Evolutionary conservation across 2,888 invertebrate genomes (phyloP).

Genomic region (Orthosia incerta): DNA sequence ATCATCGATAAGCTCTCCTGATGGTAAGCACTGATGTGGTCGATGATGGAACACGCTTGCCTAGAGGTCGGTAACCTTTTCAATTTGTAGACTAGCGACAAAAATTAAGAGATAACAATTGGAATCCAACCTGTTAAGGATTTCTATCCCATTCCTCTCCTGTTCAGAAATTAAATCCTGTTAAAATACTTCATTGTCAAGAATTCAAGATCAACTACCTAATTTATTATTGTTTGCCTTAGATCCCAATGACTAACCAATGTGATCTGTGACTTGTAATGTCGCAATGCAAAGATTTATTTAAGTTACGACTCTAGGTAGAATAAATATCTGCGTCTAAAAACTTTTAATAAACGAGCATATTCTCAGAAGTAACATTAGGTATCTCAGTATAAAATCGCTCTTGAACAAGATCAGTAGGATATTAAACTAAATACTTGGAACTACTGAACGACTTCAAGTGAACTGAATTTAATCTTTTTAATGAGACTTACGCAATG

Average conservation of each 20-base stretch:
- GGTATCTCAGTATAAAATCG: slow-evolving; percentile 25
- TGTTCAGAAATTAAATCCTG: background rate
- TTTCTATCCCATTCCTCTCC: too few species aligned
- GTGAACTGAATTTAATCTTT: background rate
- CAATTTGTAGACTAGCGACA: too few species aligned
- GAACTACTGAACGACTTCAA: slow-evolving; percentile 33
- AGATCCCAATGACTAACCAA: slow-evolving; percentile 16
- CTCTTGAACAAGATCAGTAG: slow-evolving; percentile 13
- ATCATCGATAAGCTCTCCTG: too few species aligned
- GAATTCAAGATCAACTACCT: background rate
- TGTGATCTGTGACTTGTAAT: slow-evolving; percentile 3
- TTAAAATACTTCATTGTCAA: background rate
- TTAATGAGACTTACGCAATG: background rate
- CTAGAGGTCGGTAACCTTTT: too few species aligned
- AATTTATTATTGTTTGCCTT: slow-evolving; percentile 18
- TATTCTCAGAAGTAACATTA: slow-evolving; percentile 45
- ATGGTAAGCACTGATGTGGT: too few species aligned
- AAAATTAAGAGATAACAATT: too few species aligned
- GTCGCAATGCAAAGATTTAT: background rate
- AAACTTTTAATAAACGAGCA: slow-evolving; percentile 9
- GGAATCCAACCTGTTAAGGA: too few species aligned
- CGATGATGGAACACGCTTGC: too few species aligned
- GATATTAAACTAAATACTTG: slow-evolving; percentile 30
- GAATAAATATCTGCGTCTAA: slow-evolving; percentile 11
- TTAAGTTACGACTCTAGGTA: slow-evolving; percentile 5